Percentiles rank a stretch among this genome's conserved stretches.
phyloP scores from a whole-genome alignment of 1,140 invertebrate genomes.

The Polypedilum pembai region DNA sequence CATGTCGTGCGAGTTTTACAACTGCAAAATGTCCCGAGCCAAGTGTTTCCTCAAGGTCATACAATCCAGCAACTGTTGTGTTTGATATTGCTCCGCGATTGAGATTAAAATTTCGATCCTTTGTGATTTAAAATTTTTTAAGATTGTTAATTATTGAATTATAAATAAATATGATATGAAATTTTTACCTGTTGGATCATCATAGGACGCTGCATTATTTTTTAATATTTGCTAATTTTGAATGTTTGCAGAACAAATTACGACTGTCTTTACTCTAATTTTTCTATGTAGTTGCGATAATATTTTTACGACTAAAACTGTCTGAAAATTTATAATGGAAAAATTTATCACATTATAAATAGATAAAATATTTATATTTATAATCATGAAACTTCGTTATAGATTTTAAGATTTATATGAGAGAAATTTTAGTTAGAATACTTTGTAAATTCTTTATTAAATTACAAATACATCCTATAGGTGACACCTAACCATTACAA shows the following conservation, averaged over 20 bases:
- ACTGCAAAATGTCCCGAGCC: conserved; percentile 97
- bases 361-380: not conserved
- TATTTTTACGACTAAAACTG: not conserved
- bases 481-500: too few species aligned
- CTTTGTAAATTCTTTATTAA: too few species aligned
- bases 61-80: not conserved
- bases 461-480: too few species aligned
- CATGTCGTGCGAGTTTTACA: conserved; percentile 95
- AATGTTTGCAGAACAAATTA: not conserved
- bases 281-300: not conserved
- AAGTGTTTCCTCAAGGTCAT: conserved; percentile 82
- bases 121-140: not conserved
- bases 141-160: not conserved
- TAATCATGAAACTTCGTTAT: too few species aligned
- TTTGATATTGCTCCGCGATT: not conserved
- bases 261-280: not conserved
- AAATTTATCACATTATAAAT: not conserved
- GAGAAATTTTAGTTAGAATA: too few species aligned
- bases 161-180: not conserved
- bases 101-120: not conserved
- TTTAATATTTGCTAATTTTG: not conserved
- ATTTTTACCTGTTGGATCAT: conserved; percentile 3
- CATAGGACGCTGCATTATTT: not conserved
- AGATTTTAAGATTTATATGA: too few species aligned
- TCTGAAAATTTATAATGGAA: not conserved